These are phyloP conservation scores for Formica exsecta DNA, from an alignment of 1,140 invertebrate genomes.

Conservation along the genomic window DNA sequence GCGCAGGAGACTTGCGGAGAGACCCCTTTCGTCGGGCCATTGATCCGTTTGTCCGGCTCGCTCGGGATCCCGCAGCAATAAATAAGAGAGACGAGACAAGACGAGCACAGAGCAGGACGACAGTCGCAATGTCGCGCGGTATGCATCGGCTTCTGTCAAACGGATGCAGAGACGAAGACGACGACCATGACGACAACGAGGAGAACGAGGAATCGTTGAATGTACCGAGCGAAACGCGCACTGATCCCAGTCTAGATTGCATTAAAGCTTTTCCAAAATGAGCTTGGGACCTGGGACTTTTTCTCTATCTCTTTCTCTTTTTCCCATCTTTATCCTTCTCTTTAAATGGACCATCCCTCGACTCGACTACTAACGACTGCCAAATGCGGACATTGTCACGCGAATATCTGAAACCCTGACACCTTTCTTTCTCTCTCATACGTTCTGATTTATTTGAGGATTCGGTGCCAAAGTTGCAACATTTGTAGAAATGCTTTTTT, in stretches of 20 bases:
- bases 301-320: constrained; percentile 13
- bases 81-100: constrained; percentile 82
- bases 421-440: constrained; percentile 42
- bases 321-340: background rate
- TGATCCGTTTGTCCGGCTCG: constrained; percentile 77
- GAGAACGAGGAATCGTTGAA: constrained; percentile 65
- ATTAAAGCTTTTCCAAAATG: constrained; percentile 79
- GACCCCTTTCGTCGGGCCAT: constrained; percentile 65
- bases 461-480: constrained; percentile 3
- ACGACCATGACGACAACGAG: constrained; percentile 48
- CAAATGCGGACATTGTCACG: constrained; percentile 69
- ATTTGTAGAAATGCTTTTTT: background rate
- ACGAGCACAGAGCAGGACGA: constrained; percentile 76
- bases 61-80: constrained; percentile 82
- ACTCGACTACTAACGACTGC: constrained; percentile 68
- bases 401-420: constrained; percentile 56
- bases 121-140: constrained; percentile 84
- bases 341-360: constrained; percentile 25
- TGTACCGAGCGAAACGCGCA: constrained; percentile 61
- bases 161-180: constrained; percentile 68
- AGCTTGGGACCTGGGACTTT: constrained; percentile 56
- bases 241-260: constrained; percentile 77
- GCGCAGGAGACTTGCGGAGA: constrained; percentile 27
- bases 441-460: background rate
- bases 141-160: constrained; percentile 84